phyloP scores from a whole-genome alignment of 2,888 invertebrate genomes.

The Prosopocoilus inquinatus region DNA sequence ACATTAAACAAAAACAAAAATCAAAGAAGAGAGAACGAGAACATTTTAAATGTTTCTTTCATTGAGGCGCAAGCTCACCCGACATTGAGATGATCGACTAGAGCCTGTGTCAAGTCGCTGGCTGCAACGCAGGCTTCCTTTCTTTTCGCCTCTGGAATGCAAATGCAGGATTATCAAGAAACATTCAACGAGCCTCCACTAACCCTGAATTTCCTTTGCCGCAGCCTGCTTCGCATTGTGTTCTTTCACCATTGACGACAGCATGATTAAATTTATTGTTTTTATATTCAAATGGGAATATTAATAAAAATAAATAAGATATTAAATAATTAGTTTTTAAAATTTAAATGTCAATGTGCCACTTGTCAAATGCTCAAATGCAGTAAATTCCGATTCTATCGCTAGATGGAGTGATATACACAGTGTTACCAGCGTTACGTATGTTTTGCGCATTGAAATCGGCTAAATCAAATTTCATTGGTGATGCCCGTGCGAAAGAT shows the following conservation, averaged over 20 bases:
- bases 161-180: constrained; percentile 17
- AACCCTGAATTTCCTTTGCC: constrained; percentile 81
- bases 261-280: constrained; percentile 55
- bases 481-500: no score
- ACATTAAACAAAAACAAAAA: background rate
- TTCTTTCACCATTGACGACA: constrained; percentile 83
- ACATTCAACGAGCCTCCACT: background rate
- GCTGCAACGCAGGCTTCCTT: constrained; percentile 93
- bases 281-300: background rate
- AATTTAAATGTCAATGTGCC: no score
- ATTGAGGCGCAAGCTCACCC: constrained; percentile 80
- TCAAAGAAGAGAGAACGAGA: background rate
- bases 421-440: no score
- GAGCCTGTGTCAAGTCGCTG: constrained; percentile 85
- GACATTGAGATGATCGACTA: constrained; percentile 96
- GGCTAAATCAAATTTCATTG: no score
- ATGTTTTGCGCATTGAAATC: no score
- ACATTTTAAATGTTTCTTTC: background rate
- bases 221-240: constrained; percentile 78
- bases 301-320: background rate
- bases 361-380: no score
- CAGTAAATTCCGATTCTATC: no score
- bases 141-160: constrained; percentile 76
- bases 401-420: no score
- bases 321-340: background rate